Evolutionary conservation across 2,797 vertebrate species (phyloP).

Genomic region (Sebastiscus tertius): DNA sequence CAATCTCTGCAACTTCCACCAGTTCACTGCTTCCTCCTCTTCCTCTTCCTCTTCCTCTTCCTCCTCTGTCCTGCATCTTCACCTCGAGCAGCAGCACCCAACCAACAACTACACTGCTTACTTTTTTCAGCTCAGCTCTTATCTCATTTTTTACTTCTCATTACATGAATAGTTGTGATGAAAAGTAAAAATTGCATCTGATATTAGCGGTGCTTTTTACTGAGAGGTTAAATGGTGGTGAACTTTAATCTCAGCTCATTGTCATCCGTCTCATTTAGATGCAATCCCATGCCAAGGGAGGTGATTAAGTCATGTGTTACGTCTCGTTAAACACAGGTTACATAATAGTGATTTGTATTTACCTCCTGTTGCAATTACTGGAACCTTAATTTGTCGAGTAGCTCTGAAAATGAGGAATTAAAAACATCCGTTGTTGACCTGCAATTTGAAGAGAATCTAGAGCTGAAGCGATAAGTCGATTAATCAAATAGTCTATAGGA

Average conservation of each 20-base stretch:
- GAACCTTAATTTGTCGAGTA: slow-evolving; percentile 5
- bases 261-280: not conserved
- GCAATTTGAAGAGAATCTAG: not conserved
- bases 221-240: not conserved
- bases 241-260: not conserved
- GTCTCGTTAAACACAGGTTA: slow-evolving; percentile 40
- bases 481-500: not conserved
- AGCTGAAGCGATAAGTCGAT: not conserved
- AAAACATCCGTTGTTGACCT: not conserved
- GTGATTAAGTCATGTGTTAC: slow-evolving; percentile 30
- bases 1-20: slow-evolving; percentile 1
- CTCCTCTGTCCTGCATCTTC: not conserved
- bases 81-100: not conserved
- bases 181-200: not conserved
- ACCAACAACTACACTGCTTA: not conserved
- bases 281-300: not conserved
- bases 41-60: not conserved
- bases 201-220: not conserved
- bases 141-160: not conserved
- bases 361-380: not conserved
- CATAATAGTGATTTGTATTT: slow-evolving; percentile 28
- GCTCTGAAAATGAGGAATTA: slow-evolving; percentile 5
- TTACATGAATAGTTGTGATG: not conserved
- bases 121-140: not conserved
- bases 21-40: slow-evolving; percentile 8